Base-by-base conservation (phyloP, 2,888 invertebrate genomes). In the Andricus quercusramuli region DNA sequence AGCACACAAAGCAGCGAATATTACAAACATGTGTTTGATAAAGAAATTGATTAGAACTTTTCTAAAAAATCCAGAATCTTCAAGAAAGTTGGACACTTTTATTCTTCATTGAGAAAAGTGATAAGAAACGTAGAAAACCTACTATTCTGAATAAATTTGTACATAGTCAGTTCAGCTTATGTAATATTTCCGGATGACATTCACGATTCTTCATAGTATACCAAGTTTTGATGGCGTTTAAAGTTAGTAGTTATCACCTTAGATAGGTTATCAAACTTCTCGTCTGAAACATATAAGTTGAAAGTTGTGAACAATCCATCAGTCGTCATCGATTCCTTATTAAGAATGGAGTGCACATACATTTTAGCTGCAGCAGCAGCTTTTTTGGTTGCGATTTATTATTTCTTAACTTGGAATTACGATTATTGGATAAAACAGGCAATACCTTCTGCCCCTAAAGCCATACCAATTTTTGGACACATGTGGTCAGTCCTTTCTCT, bases 341-440 rank as follows among this genome's bases (percentile, higher is more conserved):
- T 25, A 20, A 68, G n/a, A 22, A 68, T 68, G 68, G 68, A 68
- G 8, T 44, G 22, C 15, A 68, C 44, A 8, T 68, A 44, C 22
- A 47, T 29, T 3, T 44, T 68, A 47, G 44, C 22, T 17, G 15
- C 47, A n/a, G n/a, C 29, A 44, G 62, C 62, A 41, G 29, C 22
- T 15, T 17, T 79, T 29, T 22, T 81, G 13, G 22, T 78, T 13
- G 59, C 51, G 6, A 15, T 81, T 13, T 84, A 84, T 74, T 51
- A 25, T 22, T 84, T 81, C 41, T 15, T 70, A 1, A 65, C 79
- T 41, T 78, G 67, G 66, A 78, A 74, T 11, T 83, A 77, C 66
- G 66, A 81, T 80, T 82, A 84, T 59, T 85, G 86, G 86, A 78
- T 80, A 51, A 83, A 82, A 1, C 82, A 64, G 9, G 84, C 83